Evolutionary conservation across 2,888 invertebrate genomes (phyloP), one percentile per base, ranked within the genome.

Genomic region (Cephalotes varians): DNA sequence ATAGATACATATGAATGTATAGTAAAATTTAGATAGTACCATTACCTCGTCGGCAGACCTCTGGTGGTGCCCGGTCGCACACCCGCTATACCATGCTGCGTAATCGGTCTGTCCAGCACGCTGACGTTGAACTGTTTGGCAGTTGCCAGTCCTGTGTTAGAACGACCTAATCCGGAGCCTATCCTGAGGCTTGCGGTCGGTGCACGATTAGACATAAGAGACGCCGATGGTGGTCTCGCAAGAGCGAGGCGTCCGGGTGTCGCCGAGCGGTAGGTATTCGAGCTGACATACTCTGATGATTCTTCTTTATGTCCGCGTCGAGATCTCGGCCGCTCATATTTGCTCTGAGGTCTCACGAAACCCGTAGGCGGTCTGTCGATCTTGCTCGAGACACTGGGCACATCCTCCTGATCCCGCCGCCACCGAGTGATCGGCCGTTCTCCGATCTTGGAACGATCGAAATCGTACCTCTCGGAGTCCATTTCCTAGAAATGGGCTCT

Each of bases 21-120:
- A 34, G 6, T 51, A 28, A 44, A 31, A 47, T 67, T 56, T 31
- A 44, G n/a, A 2, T 47, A 10, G 9, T 6, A n/a, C 1, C 7
- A 21, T 67, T 83, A 93, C 94, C 94, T 93, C 31, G 91, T 91
- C 10, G 93, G 91, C 54, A 91, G 85, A 67, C 96, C 96, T 81
- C 96, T 95, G 0, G 96, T 96, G 0, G 96, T 96, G 2, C 96
- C 96, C 0, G 97, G 97, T 69, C 97, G 96, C 71, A 97, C 95
- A 0, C 97, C 97, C 44, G 96, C 96, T 73, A 98, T 95, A 0
- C 98, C 98, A 95, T 98, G 98, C 92, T 98, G 97, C 1, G 98
- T 98, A 91, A 97, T 97, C 18, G 98, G 97, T 81, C 98, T 95
- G 90, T 98, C 98, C 67, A 97, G 95, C 93, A 97, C 95, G 77